Base-by-base conservation (phyloP, 1,140 invertebrate species). In the Drosophila sp. region DNA sequence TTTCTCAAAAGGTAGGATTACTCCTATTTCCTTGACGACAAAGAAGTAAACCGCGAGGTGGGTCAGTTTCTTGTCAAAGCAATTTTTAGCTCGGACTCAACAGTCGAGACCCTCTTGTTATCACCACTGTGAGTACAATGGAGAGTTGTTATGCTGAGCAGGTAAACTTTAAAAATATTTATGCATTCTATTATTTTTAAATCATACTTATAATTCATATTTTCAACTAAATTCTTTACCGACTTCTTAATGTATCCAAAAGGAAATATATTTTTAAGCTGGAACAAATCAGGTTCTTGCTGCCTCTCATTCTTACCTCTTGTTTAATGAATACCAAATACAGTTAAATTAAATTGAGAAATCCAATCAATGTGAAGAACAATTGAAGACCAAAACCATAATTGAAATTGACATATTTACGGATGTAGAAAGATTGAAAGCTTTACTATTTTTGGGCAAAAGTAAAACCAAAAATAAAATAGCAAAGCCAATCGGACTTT, bases 1-100 rank as follows among this genome's bases (percentile, higher is more conserved):
- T 27, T 34, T 41, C 16, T 25, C 9, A 2, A 40, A 51, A 46
- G 50, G 13, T 27, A 29, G 48, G 40, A 54, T 70, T 57, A 71
- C 13, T 16, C 18, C 25, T 7, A 11, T 56, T 53, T 50, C 51
- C 46, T 34, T 25, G 34, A 9, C n/a, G 16, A 50, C 43, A 29
- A 25, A 61, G n/a, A 2, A 38, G n/a, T 11, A 18, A 9, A 7
- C 18, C 4, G 36, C 11, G 21, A 1, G 21, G 4, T 25, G 27
- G 41, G 9, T 50, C 21, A 38, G 21, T 18, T 63, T 54, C 21
- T 3, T 21, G 13, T 25, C 16, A 40, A 63, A 40, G 21, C 5
- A 3, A 16, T 21, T 21, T 41, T 41, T 9, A 2, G 27, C 21
- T 21, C 4, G 4, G 27, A 29, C 4, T 29, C 27, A 7, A 29